Evolutionary conservation across 2,888 invertebrate genomes (phyloP), one percentile per base, ranked within the genome.

Genomic region (Plagodis pulveraria): DNA sequence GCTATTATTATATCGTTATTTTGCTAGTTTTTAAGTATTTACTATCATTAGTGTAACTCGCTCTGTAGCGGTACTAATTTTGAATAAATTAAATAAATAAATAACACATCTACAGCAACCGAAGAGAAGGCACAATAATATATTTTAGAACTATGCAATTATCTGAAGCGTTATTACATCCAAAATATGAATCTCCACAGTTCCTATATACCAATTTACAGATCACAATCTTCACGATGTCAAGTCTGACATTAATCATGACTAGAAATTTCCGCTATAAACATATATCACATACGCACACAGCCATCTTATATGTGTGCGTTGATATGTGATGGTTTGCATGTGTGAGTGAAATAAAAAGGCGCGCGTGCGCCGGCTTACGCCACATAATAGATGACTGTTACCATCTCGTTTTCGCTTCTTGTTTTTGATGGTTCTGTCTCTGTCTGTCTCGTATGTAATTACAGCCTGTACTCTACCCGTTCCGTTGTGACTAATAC

Each of bases 201-300:
- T 55, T 59, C 54, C 50, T 57, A 54, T 54, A 59, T 55, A 58
- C 55, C 68, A 72, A 78, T 76, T 78, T 75, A 59, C 56, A 73
- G 79, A 82, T 82, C 69, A 55, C 52, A 70, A 81, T 77, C 78
- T 64, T 72, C 70, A 66, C 76, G 73, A 79, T 84, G 84, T 84
- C 86, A 83, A 78, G 75, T 73, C 69, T 65, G 64, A 65, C 77
- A 81, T 82, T 73, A 76, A 81, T 84, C 81, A 71, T 70, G 44
- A 71, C 83, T 84, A 87, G 87, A 88, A 86, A 83, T 83, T 86
- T 88, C 89, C 86, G 85, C 84, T 85, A 33, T 81, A 77, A 71
- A 69, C 67, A 69, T 67, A 69, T 63, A 67, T 61, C 71, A 72
- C 64, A 62, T 54, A 62, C 60, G 49, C 69, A 62, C 67, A 67